These are phyloP conservation scores for Ephialtes manifestator DNA, from an alignment of 2,888 invertebrate species.

Conservation along the genomic window DNA sequence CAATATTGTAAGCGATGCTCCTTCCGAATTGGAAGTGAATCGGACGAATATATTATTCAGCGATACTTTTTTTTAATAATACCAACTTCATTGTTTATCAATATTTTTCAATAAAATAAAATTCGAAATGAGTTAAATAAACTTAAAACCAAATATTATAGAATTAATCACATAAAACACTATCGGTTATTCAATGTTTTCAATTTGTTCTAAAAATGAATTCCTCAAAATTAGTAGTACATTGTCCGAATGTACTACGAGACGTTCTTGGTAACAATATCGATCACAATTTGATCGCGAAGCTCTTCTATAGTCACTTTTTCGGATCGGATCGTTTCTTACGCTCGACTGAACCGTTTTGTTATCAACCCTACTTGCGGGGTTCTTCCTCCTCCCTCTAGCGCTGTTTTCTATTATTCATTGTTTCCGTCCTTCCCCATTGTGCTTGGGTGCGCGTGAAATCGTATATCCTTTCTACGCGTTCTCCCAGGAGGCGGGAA, in stretches of 20 bases:
- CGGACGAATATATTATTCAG: no score
- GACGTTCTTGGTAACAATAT: background rate
- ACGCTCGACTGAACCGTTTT: slow-evolving; percentile 46
- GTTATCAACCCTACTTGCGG: slow-evolving; percentile 56
- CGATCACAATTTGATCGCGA: slow-evolving; percentile 18
- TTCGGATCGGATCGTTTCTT: slow-evolving; percentile 32
- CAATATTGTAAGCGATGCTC: no score
- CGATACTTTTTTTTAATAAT: no score
- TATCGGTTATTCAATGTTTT: background rate
- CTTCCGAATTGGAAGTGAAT: no score
- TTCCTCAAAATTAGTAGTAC: background rate
- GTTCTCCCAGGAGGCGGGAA: slow-evolving; percentile 51
- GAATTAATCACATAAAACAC: background rate
- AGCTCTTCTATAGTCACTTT: slow-evolving; percentile 3
- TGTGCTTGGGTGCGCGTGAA: slow-evolving; percentile 67
- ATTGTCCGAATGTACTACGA: background rate
- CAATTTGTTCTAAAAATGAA: background rate
- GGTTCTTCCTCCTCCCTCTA: slow-evolving; percentile 3
- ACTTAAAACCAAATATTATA: background rate
- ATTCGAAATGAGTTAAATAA: no score
- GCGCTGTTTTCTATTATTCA: slow-evolving; percentile 65
- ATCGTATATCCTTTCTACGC: slow-evolving; percentile 60
- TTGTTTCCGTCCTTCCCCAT: slow-evolving; percentile 65
- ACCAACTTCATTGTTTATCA: no score
- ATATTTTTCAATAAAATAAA: no score